Percentiles rank a stretch among this genome's conserved stretches.
Conservation (phyloP, 64 coral and sea anemone species). For the Stichodactyla mertensii region DNA sequence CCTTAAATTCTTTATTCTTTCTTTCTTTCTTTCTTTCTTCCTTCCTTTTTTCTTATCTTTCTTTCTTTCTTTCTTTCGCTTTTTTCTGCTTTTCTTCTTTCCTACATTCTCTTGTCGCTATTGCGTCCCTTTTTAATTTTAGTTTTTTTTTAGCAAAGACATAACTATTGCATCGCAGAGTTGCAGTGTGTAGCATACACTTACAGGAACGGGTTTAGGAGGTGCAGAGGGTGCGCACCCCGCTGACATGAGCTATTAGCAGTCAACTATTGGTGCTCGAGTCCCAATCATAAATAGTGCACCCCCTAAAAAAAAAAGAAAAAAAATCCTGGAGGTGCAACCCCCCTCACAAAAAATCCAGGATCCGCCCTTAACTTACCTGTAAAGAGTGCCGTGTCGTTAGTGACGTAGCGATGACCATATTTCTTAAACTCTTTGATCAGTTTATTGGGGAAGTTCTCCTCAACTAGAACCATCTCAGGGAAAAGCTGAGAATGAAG, state of each 20-base stretch:
- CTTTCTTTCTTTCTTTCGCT: neutral
- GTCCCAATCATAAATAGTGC: too few relatives aligned
- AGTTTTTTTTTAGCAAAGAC: too few relatives aligned
- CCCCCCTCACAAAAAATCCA: too few relatives aligned
- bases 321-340: too few relatives aligned
- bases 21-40: neutral
- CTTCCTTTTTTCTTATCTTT: neutral
- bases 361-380: neutral
- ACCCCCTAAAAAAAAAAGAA: too few relatives aligned
- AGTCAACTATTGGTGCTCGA: too few relatives aligned
- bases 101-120: neutral
- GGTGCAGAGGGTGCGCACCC: too few relatives aligned
- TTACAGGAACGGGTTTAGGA: too few relatives aligned
- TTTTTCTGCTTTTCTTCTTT: neutral
- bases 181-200: too few relatives aligned
- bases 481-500: constrained; percentile 79
- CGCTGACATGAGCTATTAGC: too few relatives aligned
- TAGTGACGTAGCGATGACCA: constrained; percentile 57
- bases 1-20: neutral
- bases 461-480: constrained; percentile 70
- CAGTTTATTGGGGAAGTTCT: constrained; percentile 53
- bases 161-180: too few relatives aligned
- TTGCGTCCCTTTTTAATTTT: neutral
- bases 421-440: constrained; percentile 53
- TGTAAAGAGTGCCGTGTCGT: constrained; percentile 77